These are phyloP conservation scores for Orthonychiurus folsomi DNA, from an alignment of 2,888 invertebrate species.

Conservation along the genomic window DNA sequence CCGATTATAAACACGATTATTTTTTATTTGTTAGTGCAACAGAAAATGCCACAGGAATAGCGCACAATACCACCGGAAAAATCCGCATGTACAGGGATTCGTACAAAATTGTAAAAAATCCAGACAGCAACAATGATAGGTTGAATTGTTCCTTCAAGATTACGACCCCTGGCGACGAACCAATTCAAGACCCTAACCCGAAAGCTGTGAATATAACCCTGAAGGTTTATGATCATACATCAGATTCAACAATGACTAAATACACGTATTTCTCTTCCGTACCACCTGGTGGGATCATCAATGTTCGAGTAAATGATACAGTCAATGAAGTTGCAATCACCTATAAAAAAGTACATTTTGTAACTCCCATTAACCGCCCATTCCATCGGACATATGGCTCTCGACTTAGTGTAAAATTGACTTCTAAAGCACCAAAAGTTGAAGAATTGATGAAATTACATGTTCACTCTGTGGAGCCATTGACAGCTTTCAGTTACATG, in stretches of 20 bases:
- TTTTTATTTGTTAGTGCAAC: constrained; percentile 81
- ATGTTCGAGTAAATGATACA: constrained; percentile 52
- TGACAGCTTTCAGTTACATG: constrained; percentile 66
- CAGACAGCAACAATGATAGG: constrained; percentile 79
- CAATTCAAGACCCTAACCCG: constrained; percentile 45
- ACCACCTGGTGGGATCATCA: constrained; percentile 51
- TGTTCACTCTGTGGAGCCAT: constrained; percentile 62
- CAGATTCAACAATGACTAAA: no score
- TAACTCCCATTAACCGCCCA: constrained; percentile 69
- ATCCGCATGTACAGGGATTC: constrained; percentile 67
- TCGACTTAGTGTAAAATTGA: no score
- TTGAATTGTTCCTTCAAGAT: constrained; percentile 72
- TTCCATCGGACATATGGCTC: constrained; percentile 66
- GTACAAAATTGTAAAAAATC: constrained; percentile 65
- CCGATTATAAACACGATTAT: constrained; percentile 69
- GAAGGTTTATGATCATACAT: no score
- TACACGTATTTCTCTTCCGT: no score
- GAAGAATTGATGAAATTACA: constrained; percentile 63
- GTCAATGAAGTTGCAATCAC: constrained; percentile 55
- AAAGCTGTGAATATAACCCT: constrained; percentile 52
- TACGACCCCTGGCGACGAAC: constrained; percentile 59
- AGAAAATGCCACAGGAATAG: constrained; percentile 75
- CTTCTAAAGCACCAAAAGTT: no score
- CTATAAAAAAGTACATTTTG: constrained; percentile 52
- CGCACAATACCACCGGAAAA: constrained; percentile 66